Base-by-base conservation (phyloP, 2,888 invertebrate genomes). In the Cataglyphis altisquamis region DNA sequence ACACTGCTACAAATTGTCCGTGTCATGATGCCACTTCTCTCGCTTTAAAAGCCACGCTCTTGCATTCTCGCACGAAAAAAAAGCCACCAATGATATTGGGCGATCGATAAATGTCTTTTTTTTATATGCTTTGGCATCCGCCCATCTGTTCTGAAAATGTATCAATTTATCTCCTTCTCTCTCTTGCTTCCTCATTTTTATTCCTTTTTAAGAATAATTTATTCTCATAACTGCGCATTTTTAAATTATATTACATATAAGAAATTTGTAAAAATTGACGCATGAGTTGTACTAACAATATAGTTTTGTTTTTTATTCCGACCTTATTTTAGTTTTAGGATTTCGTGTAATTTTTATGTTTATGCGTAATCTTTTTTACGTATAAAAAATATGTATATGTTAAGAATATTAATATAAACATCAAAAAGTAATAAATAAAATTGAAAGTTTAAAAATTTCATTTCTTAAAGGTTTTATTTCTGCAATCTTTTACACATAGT, bases 1-100 rank as follows among this genome's bases (percentile, higher is more conserved):
- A 94, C 94, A 94, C 92, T 88, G 92, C 93, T 94, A 94, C 94
- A 94, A 94, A 94, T 94, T 94, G 94, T 91, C 92, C 94, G 92
- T 92, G 93, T 94, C 94, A 94, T 94, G 94, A 92, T 92, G 88
- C 72, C 88, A 88, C 60, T 52, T 52, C n/a, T 52, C 88, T 86
- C 87, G 83, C 84, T 87, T 88, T 87, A 82, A 89, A 62, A 89
- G 85, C 82, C 84, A 74, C 70, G 70, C 67, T 73, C 84, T 62
- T 72, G 55, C 72, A 6, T 36, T 55, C 39, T 45, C 45, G 45
- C 21, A 2, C 32, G 25, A 32, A 32, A 68, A 78, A 66, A 60
- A 70, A 78, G 25, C 32, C 25, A 68, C 72, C 62, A 45, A 78
- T 41, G 45, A 70, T 12, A 18, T 70, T 60, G 32, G 9, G 5